These are phyloP conservation scores for Hexactinellida sp. DNA, from an alignment of 37 sponge, comb jelly and placozoan genomes.

Conservation along the genomic window DNA sequence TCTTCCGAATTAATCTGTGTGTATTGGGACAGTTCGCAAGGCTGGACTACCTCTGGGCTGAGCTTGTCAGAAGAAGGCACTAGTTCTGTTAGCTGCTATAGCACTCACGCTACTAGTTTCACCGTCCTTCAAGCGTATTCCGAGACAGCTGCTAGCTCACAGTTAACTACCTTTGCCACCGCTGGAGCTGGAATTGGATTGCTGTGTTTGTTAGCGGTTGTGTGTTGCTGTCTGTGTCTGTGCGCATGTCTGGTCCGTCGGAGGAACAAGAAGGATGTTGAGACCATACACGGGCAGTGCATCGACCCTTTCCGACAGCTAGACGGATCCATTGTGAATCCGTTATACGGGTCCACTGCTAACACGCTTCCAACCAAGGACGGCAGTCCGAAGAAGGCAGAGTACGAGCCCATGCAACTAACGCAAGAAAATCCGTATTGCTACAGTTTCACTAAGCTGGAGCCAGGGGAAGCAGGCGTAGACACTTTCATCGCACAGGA, in stretches of 20 bases:
- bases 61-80: not conserved
- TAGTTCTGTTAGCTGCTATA: not conserved
- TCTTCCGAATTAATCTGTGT: not conserved
- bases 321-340: not conserved
- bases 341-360: not conserved
- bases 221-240: not conserved
- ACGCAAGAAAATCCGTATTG: not conserved
- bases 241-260: not conserved
- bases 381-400: not conserved
- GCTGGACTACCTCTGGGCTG: not conserved
- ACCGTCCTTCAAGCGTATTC: not conserved
- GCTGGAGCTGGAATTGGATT: not conserved
- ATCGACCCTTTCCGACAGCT: not conserved
- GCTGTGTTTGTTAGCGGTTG: not conserved
- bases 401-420: not conserved
- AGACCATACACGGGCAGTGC: not conserved
- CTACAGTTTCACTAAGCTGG: not conserved
- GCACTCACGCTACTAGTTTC: not conserved
- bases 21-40: not conserved
- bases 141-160: not conserved
- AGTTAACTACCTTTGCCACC: not conserved
- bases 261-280: not conserved
- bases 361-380: not conserved
- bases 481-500: not conserved
- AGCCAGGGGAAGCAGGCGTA: not conserved